Base-by-base conservation (phyloP, 1,140 invertebrate species). In the Melipona quadrifasciata region DNA sequence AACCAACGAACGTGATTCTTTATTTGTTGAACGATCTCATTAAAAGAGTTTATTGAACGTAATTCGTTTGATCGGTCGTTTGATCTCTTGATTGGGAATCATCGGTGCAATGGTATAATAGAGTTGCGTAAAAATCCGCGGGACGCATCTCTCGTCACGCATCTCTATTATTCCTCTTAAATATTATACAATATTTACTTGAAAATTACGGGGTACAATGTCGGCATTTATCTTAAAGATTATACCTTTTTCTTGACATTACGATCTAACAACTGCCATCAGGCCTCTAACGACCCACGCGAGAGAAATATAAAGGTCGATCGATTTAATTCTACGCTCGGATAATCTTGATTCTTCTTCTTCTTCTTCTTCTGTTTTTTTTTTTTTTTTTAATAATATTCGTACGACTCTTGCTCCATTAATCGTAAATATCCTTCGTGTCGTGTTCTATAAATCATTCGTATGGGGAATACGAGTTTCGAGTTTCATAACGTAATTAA, bases 241-340 rank as follows among this genome's bases (percentile, higher is more conserved):
- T 88, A 89, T 55, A 74, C 79, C 64, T 51, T 61, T n/a, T n/a
- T 67, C 12, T 39, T 53, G 74, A 81, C 70, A 86, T 67, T 87
- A 86, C 76, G 80, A 85, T 81, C 80, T 80, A 85, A 80, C 64
- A 61, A 80, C 64, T 57, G 31, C 47, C 71, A 51, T 21, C 72
- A 64, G 84, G 71, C 34, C 17, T 51, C 27, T 21, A 47, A 67
- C 61, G 83, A 34, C 31, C 74, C 65, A 47, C 74, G 51, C 67
- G 17, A 80, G 77, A 81, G 80, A 61, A 86, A 89, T 84, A 81
- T 82, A 89, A 64, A 83, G 72, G 61, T 87, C 76, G 72, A 88
- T 79, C 73, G 39, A 61, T 71, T 83, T 55, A 53, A 65, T 16
- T 68, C 77, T 65, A 34, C 51, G 21, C 31, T 67, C 47, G 21